A percentile compares a stretch with the other conserved stretches of the same genome.
These are phyloP conservation scores for Nasonia oneida DNA, from an alignment of 2,888 invertebrate genomes.

Conservation along the genomic window DNA sequence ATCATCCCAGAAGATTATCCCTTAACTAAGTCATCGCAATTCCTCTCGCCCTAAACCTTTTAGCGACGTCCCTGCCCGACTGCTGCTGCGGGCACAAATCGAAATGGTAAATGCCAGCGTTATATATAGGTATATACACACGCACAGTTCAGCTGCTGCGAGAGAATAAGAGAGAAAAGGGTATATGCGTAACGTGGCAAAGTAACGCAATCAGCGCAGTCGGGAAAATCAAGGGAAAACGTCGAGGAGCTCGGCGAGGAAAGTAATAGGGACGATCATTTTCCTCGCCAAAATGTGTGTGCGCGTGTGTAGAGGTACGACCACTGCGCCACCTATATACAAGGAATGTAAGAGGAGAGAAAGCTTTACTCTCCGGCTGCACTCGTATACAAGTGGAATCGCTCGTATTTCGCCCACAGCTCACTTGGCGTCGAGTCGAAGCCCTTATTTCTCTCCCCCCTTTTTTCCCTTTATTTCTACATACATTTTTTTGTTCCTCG, in stretches of 20 bases:
- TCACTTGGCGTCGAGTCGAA: conserved; percentile 22
- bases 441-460: background rate
- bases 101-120: background rate
- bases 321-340: background rate
- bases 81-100: background rate
- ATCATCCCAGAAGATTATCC: conserved; percentile 53
- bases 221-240: background rate
- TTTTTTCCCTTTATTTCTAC: background rate
- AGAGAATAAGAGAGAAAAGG: background rate
- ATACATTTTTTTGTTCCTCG: background rate
- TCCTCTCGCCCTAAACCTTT: conserved; percentile 26
- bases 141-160: background rate
- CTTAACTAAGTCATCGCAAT: conserved; percentile 54
- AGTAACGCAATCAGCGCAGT: background rate
- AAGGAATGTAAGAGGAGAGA: conserved; percentile 11
- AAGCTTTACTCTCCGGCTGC: background rate
- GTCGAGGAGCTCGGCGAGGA: background rate
- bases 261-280: background rate
- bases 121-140: background rate
- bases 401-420: conserved; percentile 24
- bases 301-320: background rate
- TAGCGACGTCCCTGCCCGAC: background rate
- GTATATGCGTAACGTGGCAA: background rate
- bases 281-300: background rate
- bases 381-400: conserved; percentile 31